Evolutionary conservation across 2,888 invertebrate species (phyloP).

Genomic region (Diabrotica balteata): DNA sequence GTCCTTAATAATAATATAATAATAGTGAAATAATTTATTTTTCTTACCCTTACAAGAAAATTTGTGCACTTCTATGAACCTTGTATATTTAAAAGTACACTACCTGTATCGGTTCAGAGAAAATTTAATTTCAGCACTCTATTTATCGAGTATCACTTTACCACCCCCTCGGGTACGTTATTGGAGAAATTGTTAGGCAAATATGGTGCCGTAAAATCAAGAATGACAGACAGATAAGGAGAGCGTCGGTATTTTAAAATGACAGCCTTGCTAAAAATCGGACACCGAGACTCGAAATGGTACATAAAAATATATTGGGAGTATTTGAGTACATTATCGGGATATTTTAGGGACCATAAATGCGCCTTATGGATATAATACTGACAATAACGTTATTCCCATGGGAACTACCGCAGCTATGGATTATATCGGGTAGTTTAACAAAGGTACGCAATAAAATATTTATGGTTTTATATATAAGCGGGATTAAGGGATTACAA

Average conservation of each 20-base stretch:
- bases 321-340: slow-evolving; percentile 49
- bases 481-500: slow-evolving; percentile 1
- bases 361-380: slow-evolving; percentile 37
- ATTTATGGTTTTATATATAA: slow-evolving; percentile 12
- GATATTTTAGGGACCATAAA: slow-evolving; percentile 48
- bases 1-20: too few species aligned
- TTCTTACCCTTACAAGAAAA: too few species aligned
- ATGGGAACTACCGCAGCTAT: slow-evolving; percentile 20
- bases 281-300: slow-evolving; percentile 15
- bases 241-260: slow-evolving; percentile 18
- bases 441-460: slow-evolving; percentile 22
- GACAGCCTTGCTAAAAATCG: slow-evolving; percentile 9
- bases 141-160: too few species aligned
- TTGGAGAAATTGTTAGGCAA: slow-evolving; percentile 1
- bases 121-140: too few species aligned
- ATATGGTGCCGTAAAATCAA: slow-evolving; percentile 13
- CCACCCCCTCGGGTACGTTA: background rate
- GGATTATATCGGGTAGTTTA: slow-evolving; percentile 21
- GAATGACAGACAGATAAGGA: slow-evolving; percentile 15
- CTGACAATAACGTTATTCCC: slow-evolving; percentile 24
- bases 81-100: too few species aligned
- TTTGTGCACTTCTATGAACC: too few species aligned
- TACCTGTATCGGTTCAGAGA: too few species aligned
- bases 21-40: too few species aligned
- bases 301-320: slow-evolving; percentile 51